These are phyloP conservation scores for Phenganax subtilis DNA, from an alignment of 92 coral and sea anemone species.

Conservation along the genomic window DNA sequence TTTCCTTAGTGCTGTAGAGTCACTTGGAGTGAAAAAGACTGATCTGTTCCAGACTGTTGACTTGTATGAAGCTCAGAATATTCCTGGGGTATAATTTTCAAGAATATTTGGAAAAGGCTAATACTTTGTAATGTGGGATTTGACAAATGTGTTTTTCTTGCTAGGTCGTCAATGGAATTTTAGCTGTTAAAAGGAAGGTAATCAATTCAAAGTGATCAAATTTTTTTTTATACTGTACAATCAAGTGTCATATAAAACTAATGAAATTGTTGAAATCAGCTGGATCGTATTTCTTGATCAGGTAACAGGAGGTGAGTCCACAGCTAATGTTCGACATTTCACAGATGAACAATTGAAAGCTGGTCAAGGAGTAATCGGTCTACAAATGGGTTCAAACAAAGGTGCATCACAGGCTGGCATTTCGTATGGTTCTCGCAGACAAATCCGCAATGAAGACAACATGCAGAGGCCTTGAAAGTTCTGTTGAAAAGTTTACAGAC, in stretches of 20 bases:
- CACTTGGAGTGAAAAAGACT: constrained; percentile 57
- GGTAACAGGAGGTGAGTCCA: constrained; percentile 55
- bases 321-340: constrained; percentile 59
- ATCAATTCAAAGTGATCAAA: background rate
- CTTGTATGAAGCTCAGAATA: constrained; percentile 73
- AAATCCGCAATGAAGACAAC: constrained; percentile 20
- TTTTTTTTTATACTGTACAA: background rate
- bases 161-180: constrained; percentile 73
- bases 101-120: background rate
- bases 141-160: background rate
- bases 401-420: constrained; percentile 71
- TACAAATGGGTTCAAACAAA: constrained; percentile 82
- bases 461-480: background rate
- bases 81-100: constrained; percentile 57
- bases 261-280: background rate
- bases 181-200: constrained; percentile 84
- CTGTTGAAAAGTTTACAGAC: too few species aligned
- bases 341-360: constrained; percentile 65
- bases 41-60: constrained; percentile 88
- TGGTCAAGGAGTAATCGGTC: constrained; percentile 63
- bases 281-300: background rate
- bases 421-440: constrained; percentile 12
- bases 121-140: background rate
- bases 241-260: too few species aligned
- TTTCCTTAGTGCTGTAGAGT: constrained; percentile 58